Evolutionary conservation across 2,113 vertebrate genomes (phyloP).

Genomic region (Chionomys nivalis): DNA sequence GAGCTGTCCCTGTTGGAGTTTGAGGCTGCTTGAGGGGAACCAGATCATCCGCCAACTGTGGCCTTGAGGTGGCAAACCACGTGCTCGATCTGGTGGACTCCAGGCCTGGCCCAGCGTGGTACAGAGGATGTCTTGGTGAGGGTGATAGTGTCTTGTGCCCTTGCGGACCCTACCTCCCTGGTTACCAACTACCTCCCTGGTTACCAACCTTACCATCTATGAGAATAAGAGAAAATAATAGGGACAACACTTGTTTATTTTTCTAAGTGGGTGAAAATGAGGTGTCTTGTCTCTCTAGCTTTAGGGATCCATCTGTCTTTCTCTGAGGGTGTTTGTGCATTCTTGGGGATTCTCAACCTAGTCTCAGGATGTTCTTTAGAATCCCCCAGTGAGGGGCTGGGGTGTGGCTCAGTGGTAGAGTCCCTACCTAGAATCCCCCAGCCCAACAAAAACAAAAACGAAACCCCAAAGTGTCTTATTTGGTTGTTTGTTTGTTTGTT

Average conservation of each 20-base stretch:
- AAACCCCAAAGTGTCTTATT: neutral
- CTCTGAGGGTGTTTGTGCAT: neutral
- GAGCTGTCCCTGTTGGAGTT: slow-evolving; percentile 90
- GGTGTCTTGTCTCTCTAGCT: neutral
- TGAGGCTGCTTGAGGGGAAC: slow-evolving; percentile 87
- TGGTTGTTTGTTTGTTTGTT: neutral
- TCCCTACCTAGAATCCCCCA: no score
- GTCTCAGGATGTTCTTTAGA: neutral
- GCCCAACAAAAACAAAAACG: neutral
- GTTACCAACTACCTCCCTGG: neutral
- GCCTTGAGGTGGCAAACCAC: slow-evolving; percentile 88
- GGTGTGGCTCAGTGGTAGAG: neutral
- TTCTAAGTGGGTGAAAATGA: neutral
- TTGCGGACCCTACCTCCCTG: neutral
- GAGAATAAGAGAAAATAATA: neutral
- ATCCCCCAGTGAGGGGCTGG: neutral
- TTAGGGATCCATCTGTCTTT: neutral
- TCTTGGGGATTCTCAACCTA: neutral
- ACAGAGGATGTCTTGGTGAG: slow-evolving; percentile 84
- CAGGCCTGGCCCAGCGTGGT: slow-evolving; percentile 80
- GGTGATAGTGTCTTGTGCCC: neutral
- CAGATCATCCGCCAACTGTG: slow-evolving; percentile 87
- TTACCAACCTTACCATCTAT: neutral
- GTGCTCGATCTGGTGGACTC: slow-evolving; percentile 82
- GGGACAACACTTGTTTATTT: neutral